These are phyloP conservation scores for Carcharodon carcharias DNA, from an alignment of 2,797 vertebrate genomes.

Conservation along the genomic window DNA sequence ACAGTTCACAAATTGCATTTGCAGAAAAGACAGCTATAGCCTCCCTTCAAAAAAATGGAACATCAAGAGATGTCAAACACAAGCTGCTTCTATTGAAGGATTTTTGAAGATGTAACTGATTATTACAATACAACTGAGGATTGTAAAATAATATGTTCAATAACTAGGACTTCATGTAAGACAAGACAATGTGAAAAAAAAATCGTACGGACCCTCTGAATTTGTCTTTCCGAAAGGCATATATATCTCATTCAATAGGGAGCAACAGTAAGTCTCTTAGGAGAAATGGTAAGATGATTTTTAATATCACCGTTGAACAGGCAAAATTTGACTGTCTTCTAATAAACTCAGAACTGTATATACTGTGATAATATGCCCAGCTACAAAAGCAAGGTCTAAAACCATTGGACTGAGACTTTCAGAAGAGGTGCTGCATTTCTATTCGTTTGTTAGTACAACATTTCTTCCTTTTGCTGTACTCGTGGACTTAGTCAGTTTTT, in stretches of 20 bases:
- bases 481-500: constrained; percentile 42
- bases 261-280: background rate
- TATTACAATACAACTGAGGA: background rate
- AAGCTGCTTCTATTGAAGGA: background rate
- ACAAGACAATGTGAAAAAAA: background rate
- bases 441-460: constrained; percentile 40
- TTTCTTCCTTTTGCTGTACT: constrained; percentile 38
- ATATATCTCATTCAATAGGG: background rate
- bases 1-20: background rate
- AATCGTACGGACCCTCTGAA: background rate
- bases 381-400: constrained; percentile 28
- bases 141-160: background rate
- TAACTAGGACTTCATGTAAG: background rate
- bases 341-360: background rate
- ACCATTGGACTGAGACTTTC: constrained; percentile 22
- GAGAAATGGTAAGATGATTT: background rate
- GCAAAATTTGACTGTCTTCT: background rate
- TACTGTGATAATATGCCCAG: background rate
- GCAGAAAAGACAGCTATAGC: background rate
- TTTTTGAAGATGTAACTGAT: background rate
- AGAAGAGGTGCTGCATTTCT: constrained; percentile 37
- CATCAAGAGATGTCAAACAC: background rate
- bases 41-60: background rate
- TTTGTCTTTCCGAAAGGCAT: background rate
- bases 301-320: background rate